These are phyloP conservation scores for Athene cunicularia DNA, from an alignment of 2,113 vertebrate species.

Conservation along the genomic window DNA sequence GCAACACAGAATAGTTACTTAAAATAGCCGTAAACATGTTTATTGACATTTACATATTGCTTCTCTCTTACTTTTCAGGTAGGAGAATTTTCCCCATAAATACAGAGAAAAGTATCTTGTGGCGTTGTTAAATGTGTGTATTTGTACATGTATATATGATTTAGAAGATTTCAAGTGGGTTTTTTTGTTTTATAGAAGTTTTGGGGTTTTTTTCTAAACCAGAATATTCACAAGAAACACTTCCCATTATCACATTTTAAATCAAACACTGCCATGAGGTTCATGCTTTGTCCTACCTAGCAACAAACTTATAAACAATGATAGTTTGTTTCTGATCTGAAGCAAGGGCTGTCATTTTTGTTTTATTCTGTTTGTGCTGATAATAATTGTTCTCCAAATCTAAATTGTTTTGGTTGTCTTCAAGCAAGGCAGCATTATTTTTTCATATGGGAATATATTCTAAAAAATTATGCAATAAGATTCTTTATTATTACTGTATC, in stretches of 20 bases:
- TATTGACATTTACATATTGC: neutral
- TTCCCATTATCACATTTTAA: neutral
- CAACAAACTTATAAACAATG: neutral
- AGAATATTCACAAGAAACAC: neutral
- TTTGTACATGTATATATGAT: neutral
- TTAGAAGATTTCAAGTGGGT: neutral
- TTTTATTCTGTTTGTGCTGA: neutral
- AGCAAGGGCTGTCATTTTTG: neutral
- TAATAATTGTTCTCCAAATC: neutral
- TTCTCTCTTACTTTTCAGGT: neutral
- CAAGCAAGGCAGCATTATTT: neutral
- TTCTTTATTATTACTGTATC: neutral
- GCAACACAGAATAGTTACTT: neutral
- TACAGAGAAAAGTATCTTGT: neutral
- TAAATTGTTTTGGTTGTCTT: neutral
- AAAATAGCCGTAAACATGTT: neutral
- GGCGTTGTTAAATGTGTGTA: neutral
- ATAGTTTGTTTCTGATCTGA: neutral
- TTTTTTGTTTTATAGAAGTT: neutral
- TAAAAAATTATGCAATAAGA: neutral
- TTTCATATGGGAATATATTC: neutral
- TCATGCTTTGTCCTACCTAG: neutral
- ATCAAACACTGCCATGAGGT: neutral
- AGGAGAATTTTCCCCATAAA: neutral
- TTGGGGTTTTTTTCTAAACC: neutral